Conservation (phyloP, 2,113 vertebrate species). For the Conger conger region DNA sequence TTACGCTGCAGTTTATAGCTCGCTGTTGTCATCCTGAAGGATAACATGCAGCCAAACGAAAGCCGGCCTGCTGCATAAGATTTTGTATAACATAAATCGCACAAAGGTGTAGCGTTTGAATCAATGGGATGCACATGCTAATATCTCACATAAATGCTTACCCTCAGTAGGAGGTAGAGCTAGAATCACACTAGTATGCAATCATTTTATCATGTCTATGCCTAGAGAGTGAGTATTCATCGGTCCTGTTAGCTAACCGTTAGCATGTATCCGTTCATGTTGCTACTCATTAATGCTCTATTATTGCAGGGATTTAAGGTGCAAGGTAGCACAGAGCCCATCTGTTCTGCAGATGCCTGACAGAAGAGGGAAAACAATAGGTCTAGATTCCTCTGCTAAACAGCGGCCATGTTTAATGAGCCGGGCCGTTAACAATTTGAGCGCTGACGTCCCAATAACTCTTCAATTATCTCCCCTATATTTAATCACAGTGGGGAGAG, state of each 20-base stretch:
- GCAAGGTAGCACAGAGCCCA: background rate
- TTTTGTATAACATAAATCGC: slow-evolving; percentile 6
- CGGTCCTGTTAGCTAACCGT: no score
- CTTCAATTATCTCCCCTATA: background rate
- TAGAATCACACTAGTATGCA: no score
- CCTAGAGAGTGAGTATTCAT: background rate
- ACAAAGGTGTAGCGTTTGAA: background rate
- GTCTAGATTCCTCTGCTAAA: background rate
- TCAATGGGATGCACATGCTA: background rate
- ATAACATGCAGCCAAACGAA: slow-evolving; percentile 16
- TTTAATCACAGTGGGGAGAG: background rate
- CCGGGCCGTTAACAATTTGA: background rate
- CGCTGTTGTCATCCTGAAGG: background rate
- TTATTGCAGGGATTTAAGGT: background rate
- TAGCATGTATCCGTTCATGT: no score
- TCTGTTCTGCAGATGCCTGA: background rate
- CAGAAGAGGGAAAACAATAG: background rate
- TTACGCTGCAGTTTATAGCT: slow-evolving; percentile 18
- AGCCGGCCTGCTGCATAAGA: slow-evolving; percentile 6
- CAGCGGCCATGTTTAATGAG: background rate
- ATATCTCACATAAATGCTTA: background rate
- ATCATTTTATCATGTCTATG: background rate
- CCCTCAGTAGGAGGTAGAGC: background rate
- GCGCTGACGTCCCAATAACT: background rate
- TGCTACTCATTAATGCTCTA: no score